Evolutionary conservation across 2,797 vertebrate genomes (phyloP), one percentile per base, ranked within the genome.

Genomic region (Anabacerthia variegaticeps): DNA sequence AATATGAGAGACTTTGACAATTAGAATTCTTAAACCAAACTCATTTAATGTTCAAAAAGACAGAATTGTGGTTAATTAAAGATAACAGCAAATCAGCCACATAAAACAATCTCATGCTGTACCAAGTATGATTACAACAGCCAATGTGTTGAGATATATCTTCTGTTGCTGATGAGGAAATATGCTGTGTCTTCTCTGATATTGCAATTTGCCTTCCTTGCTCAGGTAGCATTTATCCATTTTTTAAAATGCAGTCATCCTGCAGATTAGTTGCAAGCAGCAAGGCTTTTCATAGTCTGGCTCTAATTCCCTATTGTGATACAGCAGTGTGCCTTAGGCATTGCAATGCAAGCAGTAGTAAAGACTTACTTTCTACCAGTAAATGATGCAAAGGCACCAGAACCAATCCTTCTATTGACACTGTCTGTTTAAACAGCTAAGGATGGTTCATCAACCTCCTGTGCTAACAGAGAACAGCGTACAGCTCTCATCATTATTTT

Each of bases 1-100:
- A 93, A 94, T 95, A 68, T 92, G 84, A 85, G 59, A 88, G 81
- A 87, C 75, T 85, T 93, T 85, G 62, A 85, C 86, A 93, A 91
- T 94, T 82, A 82, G 76, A 91, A 95, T 95, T 95, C 88, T 91
- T 79, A 88, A 93, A 79, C 44, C 26, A 82, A 95, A 79, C 44
- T 84, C 58, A 82, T 95, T 94, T 88, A 92, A 78, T 87, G 83
- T 76, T 90, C 88, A 89, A 71, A 95, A 94, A 92, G 59, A 87
- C 39, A 61, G 89, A 95, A 93, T 91, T 89, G 55, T 67, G 4
- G 3, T 86, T 95, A 95, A 95, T 95, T 95, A 95, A 94, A 96
- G 90, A 95, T 96, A 97, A 95, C 87, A 85, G 87, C 73, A 89
- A 92, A 95, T 92, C 89, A 87, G 79, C 88, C 34, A 73, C 88